These are phyloP conservation scores for Ptychochromis oligacanthus DNA, from an alignment of 2,113 vertebrate genomes.

Conservation along the genomic window DNA sequence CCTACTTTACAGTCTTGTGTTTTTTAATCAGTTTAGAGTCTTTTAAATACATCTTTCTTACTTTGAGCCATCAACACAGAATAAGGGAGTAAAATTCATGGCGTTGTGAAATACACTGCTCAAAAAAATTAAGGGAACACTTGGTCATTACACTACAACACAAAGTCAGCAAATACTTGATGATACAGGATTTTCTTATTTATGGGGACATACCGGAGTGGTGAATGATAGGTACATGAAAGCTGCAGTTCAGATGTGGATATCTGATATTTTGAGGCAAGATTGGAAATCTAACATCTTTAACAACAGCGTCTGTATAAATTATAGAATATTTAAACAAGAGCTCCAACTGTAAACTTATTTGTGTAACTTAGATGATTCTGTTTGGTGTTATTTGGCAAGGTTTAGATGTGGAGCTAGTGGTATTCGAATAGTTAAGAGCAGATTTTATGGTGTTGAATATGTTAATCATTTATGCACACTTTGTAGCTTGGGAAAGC, in stretches of 20 bases:
- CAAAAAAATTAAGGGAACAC: too few relatives aligned
- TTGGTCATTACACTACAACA: too few relatives aligned
- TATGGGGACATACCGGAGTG: background rate
- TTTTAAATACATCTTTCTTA: background rate
- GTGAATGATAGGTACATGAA: background rate
- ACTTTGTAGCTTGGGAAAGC: too few relatives aligned
- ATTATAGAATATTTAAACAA: too few relatives aligned
- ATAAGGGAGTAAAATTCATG: background rate
- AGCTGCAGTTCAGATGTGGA: background rate
- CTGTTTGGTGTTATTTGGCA: too few relatives aligned
- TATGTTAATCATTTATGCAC: background rate
- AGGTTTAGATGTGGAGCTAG: background rate
- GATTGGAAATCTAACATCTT: background rate
- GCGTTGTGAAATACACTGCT: slow-evolving; percentile 1
- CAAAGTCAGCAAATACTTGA: too few relatives aligned
- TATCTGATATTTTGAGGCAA: background rate
- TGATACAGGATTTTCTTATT: background rate
- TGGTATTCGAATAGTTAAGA: background rate
- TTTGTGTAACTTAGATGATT: background rate
- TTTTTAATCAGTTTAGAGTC: too few relatives aligned
- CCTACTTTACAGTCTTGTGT: background rate
- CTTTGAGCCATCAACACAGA: background rate
- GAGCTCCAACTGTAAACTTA: background rate
- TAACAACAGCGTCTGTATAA: background rate
- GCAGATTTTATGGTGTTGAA: too few relatives aligned